Conservation (phyloP, 2,113 vertebrate genomes). For the Macrotus californicus region DNA sequence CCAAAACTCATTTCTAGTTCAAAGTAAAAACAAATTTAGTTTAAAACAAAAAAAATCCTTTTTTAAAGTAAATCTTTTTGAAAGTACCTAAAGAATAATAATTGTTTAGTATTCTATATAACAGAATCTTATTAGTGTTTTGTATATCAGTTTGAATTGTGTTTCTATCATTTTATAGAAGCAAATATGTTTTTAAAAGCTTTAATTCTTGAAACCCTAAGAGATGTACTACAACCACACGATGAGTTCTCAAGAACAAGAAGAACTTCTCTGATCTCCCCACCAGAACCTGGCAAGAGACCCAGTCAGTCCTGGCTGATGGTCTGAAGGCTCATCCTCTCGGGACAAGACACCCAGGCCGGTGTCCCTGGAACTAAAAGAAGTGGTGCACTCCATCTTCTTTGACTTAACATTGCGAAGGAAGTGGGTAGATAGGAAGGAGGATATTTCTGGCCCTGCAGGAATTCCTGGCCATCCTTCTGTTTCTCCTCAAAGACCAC, state of each 20-base stretch:
- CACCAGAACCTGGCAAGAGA: not conserved
- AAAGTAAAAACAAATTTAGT: not conserved
- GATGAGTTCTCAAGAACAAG: not conserved
- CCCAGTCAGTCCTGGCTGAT: not conserved
- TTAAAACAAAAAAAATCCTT: not conserved
- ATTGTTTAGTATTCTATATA: not conserved
- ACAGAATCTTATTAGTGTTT: not conserved
- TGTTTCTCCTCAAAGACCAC: not conserved
- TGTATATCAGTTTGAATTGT: not conserved
- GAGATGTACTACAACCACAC: not conserved
- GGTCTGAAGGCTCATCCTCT: not conserved
- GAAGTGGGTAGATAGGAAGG: not conserved
- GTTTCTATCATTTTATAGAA: not conserved
- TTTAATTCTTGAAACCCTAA: not conserved
- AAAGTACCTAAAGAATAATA: not conserved
- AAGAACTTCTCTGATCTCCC: not conserved
- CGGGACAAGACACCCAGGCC: not conserved
- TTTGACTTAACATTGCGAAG: not conserved
- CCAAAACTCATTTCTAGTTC: not conserved
- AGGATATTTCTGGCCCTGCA: not conserved
- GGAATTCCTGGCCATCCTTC: not conserved
- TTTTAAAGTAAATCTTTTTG: not conserved
- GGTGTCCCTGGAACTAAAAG: not conserved
- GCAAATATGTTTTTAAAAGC: not conserved
- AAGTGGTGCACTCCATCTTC: not conserved